A percentile compares a stretch with the other conserved stretches of the same genome.
Conservation (phyloP, 2,888 invertebrate genomes). For the Acrobasis consociella region DNA sequence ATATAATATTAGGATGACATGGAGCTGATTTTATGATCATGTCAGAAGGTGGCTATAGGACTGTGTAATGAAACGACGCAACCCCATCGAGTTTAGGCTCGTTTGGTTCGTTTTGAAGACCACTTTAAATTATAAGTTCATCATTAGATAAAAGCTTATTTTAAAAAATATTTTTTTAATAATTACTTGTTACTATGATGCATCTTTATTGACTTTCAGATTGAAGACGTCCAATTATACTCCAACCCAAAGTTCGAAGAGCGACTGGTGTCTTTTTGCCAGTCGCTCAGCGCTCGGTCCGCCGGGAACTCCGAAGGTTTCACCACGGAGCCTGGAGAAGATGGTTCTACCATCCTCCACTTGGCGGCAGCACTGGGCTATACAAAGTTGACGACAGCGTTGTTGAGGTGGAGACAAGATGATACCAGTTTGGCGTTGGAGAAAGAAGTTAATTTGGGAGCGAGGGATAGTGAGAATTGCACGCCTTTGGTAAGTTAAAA, state of each 20-base stretch:
- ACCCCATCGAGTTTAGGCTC: no score
- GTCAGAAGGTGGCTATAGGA: no score
- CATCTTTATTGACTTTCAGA: constrained; percentile 54
- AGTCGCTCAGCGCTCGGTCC: constrained; percentile 84
- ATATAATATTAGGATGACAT: no score
- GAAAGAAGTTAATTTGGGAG: constrained; percentile 95
- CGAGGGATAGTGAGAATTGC: constrained; percentile 93
- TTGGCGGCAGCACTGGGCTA: constrained; percentile 96
- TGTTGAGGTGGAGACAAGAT: constrained; percentile 94
- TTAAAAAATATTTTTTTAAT: no score
- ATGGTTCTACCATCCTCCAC: constrained; percentile 90
- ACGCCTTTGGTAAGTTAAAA: constrained; percentile 90
- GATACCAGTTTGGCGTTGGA: constrained; percentile 93
- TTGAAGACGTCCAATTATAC: constrained; percentile 84
- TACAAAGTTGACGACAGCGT: constrained; percentile 90
- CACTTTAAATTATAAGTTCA: no score
- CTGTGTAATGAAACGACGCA: no score
- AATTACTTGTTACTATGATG: no score
- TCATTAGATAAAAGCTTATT: no score
- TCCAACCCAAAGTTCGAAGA: constrained; percentile 91
- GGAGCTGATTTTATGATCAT: no score
- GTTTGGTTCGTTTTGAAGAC: no score
- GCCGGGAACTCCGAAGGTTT: constrained; percentile 81
- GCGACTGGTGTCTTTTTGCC: constrained; percentile 92
- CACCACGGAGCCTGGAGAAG: constrained; percentile 72